Base-by-base conservation (phyloP, 2,797 vertebrate species). In the Pteropus rufus region DNA sequence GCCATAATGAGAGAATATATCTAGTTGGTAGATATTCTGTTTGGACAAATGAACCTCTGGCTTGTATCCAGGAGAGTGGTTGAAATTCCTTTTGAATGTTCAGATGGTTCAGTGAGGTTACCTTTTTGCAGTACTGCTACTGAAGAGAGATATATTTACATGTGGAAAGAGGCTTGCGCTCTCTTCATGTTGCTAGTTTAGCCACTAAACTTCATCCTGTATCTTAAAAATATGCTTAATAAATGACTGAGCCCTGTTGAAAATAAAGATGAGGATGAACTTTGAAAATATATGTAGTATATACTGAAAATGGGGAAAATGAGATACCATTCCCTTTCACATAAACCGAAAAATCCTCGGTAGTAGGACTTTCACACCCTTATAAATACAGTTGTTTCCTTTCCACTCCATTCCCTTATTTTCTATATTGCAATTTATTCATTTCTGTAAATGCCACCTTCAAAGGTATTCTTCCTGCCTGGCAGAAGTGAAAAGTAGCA, bases 1-100 rank as follows among this genome's bases (percentile, higher is more conserved):
- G 99, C 84, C 99, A 99, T 89, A 99, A 99, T 87, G 99, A 99
- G 97, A 99, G 99, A 98, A 99, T 99, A 98, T 99, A 99, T 98
- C 99, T 99, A 98, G 99, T 99, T 82, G 99, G 99, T 88, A 99
- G 99, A 92, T 99, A 99, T 98, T 99, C 99, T 26, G 99, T 99
- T 98, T 99, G 99, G 99, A 99, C 99, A 98, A 99, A 99, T 93
- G 99, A 99, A 98, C 99, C 99, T 85, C 98, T 99, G 98, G 99
- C 99, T n/a, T 99, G 99, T 98, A 99, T 99, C 98, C 99, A 99
- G 99, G 99, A 99, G 98, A 98, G 99, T 81, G 46, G 96, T 89
- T 93, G 77, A 94, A 80, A 81, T 96, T 98, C 91, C 88, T 97
- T 98, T 97, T 97, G 86, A 98, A 97, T 97, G 85, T 94, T 91